A percentile compares a stretch with the other conserved stretches of the same genome.
phyloP scores from a whole-genome alignment of 2,113 vertebrate genomes.

The Shinisaurus crocodilurus region DNA sequence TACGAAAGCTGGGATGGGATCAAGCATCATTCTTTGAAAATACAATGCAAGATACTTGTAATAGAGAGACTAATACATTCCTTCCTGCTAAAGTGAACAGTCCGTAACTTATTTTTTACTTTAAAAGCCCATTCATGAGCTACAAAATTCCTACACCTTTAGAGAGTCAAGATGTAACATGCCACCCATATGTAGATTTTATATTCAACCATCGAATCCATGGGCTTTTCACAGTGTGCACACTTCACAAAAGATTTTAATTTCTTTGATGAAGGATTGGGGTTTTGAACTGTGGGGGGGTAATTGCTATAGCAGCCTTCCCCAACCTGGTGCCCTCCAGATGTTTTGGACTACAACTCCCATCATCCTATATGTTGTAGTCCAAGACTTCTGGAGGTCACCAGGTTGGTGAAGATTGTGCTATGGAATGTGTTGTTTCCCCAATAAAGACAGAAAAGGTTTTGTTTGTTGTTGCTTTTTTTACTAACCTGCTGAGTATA shows the following conservation, averaged over 20 bases:
- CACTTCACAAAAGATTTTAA: neutral
- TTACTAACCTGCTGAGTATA: constrained; percentile 88
- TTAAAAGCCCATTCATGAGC: neutral
- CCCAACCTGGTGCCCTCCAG: too few species aligned
- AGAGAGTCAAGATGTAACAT: neutral
- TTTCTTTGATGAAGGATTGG: neutral
- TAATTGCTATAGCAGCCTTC: too few species aligned
- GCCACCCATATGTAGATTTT: neutral
- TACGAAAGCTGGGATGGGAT: neutral
- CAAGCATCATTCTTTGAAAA: neutral
- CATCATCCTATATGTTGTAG: too few species aligned
- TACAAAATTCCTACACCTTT: neutral
- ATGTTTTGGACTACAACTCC: too few species aligned
- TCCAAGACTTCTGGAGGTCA: neutral
- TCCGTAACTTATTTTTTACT: neutral
- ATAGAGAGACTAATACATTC: neutral
- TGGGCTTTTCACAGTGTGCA: neutral
- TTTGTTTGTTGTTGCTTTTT: neutral
- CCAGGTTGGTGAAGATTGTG: neutral
- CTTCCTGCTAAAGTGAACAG: neutral
- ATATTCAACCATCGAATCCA: neutral
- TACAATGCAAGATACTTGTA: neutral
- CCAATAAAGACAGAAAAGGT: constrained; percentile 18
- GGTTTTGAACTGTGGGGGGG: neutral
- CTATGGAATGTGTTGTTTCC: neutral